A percentile compares a stretch with the other conserved stretches of the same genome.
These are phyloP conservation scores for Drosophila leontia DNA, from an alignment of 1,140 invertebrate genomes.

Conservation along the genomic window DNA sequence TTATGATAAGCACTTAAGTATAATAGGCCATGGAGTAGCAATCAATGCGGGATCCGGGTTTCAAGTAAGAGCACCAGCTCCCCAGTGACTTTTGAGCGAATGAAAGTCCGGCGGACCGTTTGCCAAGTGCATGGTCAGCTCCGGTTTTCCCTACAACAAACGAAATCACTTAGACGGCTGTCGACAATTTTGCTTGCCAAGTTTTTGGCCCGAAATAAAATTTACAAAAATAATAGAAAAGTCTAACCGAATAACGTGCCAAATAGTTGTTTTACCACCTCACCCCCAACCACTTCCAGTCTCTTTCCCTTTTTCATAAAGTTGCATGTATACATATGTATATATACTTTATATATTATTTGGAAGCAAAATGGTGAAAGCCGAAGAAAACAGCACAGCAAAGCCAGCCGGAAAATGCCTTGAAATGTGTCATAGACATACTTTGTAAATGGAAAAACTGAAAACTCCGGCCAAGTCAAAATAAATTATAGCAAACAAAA, in stretches of 20 bases:
- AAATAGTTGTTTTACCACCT: slow-evolving; percentile 54
- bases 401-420: slow-evolving; percentile 66
- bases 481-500: slow-evolving; percentile 65
- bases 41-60: slow-evolving; percentile 62
- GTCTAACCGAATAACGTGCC: slow-evolving; percentile 55
- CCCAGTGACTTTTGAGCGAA: slow-evolving; percentile 36
- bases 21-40: slow-evolving; percentile 69
- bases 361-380: slow-evolving; percentile 38
- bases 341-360: slow-evolving; percentile 2
- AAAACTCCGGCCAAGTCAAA: slow-evolving; percentile 42
- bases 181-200: slow-evolving; percentile 69
- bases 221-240: slow-evolving; percentile 55
- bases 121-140: slow-evolving; percentile 73
- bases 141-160: slow-evolving; percentile 37
- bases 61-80: slow-evolving; percentile 9
- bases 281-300: not conserved
- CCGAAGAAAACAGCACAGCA: slow-evolving; percentile 48
- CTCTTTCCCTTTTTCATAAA: slow-evolving; percentile 3
- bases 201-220: slow-evolving; percentile 49
- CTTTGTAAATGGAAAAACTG: slow-evolving; percentile 47
- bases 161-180: slow-evolving; percentile 75
- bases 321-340: slow-evolving; percentile 8
- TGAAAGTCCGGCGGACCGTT: slow-evolving; percentile 44
- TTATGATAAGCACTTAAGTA: slow-evolving; percentile 79
- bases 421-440: slow-evolving; percentile 78